Conservation (phyloP, 2,113 vertebrate species). For the Lagopus leucura region DNA sequence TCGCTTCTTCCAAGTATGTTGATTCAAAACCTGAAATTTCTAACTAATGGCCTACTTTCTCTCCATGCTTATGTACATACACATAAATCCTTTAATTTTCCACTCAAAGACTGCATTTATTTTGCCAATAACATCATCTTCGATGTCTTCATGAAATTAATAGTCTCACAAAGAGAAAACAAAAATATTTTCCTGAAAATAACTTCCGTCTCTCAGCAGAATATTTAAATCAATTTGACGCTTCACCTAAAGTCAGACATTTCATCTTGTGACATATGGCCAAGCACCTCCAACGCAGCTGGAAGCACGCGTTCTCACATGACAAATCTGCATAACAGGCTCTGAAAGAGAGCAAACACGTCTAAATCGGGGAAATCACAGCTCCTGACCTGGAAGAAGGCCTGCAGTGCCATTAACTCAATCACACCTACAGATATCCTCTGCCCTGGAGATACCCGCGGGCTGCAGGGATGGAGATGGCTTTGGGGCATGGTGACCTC, state of each 20-base stretch:
- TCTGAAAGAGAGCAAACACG: slow-evolving; percentile 12
- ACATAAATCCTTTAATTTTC: neutral
- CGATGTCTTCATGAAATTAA: neutral
- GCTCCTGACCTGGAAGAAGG: neutral
- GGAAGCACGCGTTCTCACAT: neutral
- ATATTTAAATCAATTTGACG: slow-evolving; percentile 20
- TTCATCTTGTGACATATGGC: neutral
- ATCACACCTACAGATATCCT: neutral
- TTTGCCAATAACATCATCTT: neutral
- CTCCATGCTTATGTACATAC: neutral
- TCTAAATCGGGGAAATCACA: neutral
- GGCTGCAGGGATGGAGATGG: neutral
- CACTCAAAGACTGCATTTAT: neutral
- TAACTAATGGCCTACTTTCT: slow-evolving; percentile 3
- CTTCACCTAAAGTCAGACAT: neutral
- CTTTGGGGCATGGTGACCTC: neutral
- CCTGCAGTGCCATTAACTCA: neutral
- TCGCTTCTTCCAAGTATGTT: neutral
- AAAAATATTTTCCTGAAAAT: neutral
- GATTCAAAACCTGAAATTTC: slow-evolving; percentile 12
- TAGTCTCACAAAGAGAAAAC: neutral
- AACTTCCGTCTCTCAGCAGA: neutral
- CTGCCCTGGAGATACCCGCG: fast-evolving
- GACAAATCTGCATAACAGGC: neutral
- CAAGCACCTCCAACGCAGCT: neutral